Evolutionary conservation across 2,113 vertebrate species (phyloP).

Genomic region (Heterochromis multidens): DNA sequence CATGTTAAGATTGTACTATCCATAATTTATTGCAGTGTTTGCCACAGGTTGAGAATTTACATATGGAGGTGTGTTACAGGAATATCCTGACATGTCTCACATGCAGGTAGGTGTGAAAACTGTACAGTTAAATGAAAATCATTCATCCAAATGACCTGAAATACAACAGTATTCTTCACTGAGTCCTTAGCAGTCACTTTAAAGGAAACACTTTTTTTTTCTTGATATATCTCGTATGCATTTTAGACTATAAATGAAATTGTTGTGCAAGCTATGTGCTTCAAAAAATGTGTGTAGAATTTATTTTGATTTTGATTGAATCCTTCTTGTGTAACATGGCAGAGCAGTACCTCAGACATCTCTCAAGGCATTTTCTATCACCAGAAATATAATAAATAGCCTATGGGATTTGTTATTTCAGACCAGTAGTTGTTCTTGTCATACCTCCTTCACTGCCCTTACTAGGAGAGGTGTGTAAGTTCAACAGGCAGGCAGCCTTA

Average conservation of each 20-base stretch:
- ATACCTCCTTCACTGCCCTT: not conserved
- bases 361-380: not conserved
- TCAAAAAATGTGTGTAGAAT: not conserved
- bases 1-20: fast-evolving
- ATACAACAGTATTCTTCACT: not conserved
- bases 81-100: not conserved
- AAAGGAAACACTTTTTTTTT: no score
- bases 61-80: not conserved
- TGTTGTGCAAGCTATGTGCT: not conserved
- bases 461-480: not conserved
- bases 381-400: not conserved
- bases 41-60: not conserved
- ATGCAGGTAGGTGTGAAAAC: not conserved
- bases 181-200: not conserved
- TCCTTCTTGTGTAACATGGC: not conserved
- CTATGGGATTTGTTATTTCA: not conserved
- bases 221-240: not conserved
- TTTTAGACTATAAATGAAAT: not conserved
- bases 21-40: no score
- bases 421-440: not conserved
- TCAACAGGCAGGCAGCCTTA: constrained; percentile 5
- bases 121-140: not conserved
- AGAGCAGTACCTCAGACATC: not conserved
- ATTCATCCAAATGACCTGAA: not conserved
- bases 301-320: not conserved